phyloP scores from a whole-genome alignment of 2,888 invertebrate genomes.

The Chalcis sispes region DNA sequence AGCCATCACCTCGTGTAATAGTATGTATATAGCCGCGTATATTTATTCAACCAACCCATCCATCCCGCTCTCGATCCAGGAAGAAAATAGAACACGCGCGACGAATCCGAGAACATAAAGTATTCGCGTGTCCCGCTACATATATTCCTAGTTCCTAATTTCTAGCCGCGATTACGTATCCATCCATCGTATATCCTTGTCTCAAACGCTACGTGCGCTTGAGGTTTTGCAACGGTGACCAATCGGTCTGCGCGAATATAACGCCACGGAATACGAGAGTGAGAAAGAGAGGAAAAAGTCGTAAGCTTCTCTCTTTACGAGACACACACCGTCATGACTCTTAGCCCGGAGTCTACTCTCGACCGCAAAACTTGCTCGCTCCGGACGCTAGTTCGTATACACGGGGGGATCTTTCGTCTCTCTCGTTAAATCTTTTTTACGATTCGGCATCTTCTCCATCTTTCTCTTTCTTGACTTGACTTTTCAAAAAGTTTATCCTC shows the following conservation, averaged over 20 bases:
- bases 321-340: slow-evolving; percentile 71
- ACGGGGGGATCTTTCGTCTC: neutral
- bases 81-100: slow-evolving; percentile 31
- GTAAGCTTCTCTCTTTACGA: slow-evolving; percentile 75
- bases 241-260: slow-evolving; percentile 61
- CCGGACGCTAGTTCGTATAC: neutral
- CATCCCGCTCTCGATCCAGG: slow-evolving; percentile 21
- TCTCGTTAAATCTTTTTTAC: slow-evolving; percentile 30
- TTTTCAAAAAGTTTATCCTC: too few relatives aligned
- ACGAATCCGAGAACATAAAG: slow-evolving; percentile 35
- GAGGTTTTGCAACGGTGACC: slow-evolving; percentile 9
- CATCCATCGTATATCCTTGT: neutral
- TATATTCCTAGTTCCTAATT: slow-evolving; percentile 35
- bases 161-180: slow-evolving; percentile 19
- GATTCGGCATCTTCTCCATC: neutral
- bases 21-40: too few relatives aligned
- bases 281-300: slow-evolving; percentile 65
- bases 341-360: slow-evolving; percentile 56
- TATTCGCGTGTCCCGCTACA: slow-evolving; percentile 18
- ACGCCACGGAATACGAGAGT: slow-evolving; percentile 62
- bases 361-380: slow-evolving; percentile 66
- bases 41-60: neutral
- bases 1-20: too few relatives aligned
- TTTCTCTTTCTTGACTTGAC: neutral
- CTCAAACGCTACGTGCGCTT: neutral